phyloP scores from a whole-genome alignment of 2,113 vertebrate genomes.

The Synodontis membranacea region DNA sequence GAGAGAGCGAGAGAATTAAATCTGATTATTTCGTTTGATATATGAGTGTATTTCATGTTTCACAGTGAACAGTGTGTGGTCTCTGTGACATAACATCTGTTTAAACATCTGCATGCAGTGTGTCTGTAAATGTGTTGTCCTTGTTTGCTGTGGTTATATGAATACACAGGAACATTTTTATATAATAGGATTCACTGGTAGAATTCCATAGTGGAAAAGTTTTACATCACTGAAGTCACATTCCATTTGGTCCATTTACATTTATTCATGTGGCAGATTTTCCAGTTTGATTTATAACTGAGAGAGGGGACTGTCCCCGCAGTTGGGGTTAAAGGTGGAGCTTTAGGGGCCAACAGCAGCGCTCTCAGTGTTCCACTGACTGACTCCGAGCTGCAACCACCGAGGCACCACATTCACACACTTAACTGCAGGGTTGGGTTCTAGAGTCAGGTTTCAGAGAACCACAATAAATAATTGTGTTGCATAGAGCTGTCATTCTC shows the following conservation, averaged over 20 bases:
- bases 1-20: background rate
- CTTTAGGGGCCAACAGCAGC: background rate
- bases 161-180: background rate
- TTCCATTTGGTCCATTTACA: background rate
- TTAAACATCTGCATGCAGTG: background rate
- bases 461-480: background rate
- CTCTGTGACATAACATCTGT: background rate
- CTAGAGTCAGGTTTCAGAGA: background rate
- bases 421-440: background rate
- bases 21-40: background rate
- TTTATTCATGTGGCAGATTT: conserved; percentile 6
- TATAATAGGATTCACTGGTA: too few species aligned
- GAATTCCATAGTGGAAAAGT: background rate
- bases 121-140: background rate
- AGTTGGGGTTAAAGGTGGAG: background rate
- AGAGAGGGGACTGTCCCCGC: background rate
- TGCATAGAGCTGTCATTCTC: background rate
- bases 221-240: background rate
- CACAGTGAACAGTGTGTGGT: background rate
- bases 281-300: background rate
- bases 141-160: background rate
- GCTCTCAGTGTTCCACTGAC: conserved; percentile 1
- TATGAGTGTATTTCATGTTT: background rate
- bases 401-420: background rate
- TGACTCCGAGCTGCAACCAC: background rate